Evolutionary conservation across 2,888 invertebrate genomes (phyloP).

Genomic region (Rhopalosiphum nymphaeae): DNA sequence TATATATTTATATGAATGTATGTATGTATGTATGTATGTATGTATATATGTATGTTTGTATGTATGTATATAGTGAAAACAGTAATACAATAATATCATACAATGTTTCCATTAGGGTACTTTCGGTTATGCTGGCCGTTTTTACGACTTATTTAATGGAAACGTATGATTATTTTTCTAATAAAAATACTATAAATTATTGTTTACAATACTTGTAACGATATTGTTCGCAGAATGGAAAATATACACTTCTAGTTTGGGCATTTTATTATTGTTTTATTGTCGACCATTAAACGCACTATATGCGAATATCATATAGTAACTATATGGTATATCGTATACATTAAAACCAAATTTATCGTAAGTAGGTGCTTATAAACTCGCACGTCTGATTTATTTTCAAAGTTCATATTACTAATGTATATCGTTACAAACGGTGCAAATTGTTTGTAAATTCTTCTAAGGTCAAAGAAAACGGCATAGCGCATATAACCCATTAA

Average conservation of each 20-base stretch:
- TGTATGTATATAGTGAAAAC: neutral
- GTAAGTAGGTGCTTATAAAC: neutral
- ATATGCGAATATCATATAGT: neutral
- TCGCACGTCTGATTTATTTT: neutral
- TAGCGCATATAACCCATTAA: neutral
- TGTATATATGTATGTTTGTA: neutral
- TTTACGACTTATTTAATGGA: conserved; percentile 27
- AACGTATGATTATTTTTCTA: conserved; percentile 22
- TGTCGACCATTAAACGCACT: neutral
- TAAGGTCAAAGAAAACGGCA: neutral
- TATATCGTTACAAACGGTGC: neutral
- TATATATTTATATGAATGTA: neutral
- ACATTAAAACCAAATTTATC: neutral
- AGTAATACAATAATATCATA: conserved; percentile 29
- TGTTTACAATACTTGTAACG: neutral
- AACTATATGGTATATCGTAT: neutral
- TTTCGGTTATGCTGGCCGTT: conserved; percentile 12
- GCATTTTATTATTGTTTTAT: conserved; percentile 13
- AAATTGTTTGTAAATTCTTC: conserved; percentile 8
- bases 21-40: neutral
- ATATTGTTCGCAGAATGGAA: neutral
- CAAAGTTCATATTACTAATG: neutral
- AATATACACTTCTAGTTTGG: conserved; percentile 20
- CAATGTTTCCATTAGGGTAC: conserved; percentile 37
- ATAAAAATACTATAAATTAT: conserved; percentile 22